Evolutionary conservation across 2,113 vertebrate genomes (phyloP), one percentile per base, ranked within the genome.

Genomic region (Megaceryle maxima): DNA sequence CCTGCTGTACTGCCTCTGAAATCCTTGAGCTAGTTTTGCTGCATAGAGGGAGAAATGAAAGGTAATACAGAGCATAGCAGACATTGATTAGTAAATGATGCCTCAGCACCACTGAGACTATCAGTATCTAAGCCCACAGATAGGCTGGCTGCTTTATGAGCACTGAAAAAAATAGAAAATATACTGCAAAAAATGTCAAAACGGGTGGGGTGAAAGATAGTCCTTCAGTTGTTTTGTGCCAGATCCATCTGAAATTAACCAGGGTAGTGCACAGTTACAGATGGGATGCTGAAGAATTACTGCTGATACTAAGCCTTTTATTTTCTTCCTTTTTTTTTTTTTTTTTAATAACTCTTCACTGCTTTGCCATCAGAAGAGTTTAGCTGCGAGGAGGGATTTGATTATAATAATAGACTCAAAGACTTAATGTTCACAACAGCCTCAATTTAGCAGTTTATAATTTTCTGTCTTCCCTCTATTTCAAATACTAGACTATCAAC

Each of bases 61-160:
- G 66, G 63, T 77, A 93, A 83, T 93, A 88, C 79, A 93, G 92
- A 93, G n/a, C 37, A 50, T 62, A 92, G 55, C 57, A 89, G 62
- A 87, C 50, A 55, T 62, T 77, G 92, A 93, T 96, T 94, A 95
- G 46, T 91, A 94, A 95, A 91, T 82, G 90, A 80, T 96, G 90
- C 77, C 78, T 94, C 90, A 92, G 93, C 78, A 90, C 67, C 55
- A 51, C 46, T n/a, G 67, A 91, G 79, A 67, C 50, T 74, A 80
- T 94, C 93, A 91, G 83, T 96, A 92, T 68, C 55, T 74, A 70
- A 93, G 55, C 43, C 75, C 37, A 56, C 1, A 5, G 77, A 79
- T 24, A 91, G 55, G 66, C 19, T 62, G 12, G 29, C 55, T 88
- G 14, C 67, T 84, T 92, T 83, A 91, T 59, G 41, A 83, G 4